Base-by-base conservation (phyloP, 1,140 invertebrate genomes). In the Conopomorpha cramerella region DNA sequence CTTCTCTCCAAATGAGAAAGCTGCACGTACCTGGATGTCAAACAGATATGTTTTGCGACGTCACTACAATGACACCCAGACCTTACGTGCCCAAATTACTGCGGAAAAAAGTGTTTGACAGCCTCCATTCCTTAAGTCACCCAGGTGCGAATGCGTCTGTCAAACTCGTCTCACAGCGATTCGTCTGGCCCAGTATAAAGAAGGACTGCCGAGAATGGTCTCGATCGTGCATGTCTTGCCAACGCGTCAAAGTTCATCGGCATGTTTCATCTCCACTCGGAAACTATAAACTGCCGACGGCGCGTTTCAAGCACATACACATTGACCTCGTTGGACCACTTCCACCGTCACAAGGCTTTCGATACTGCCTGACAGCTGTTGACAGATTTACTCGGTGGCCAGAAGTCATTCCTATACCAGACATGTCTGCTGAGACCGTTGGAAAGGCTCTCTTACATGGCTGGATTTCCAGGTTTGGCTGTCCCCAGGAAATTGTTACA, bases 401-500 rank as follows among this genome's bases (percentile, higher is more conserved):
- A 6, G 30, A 31, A 16, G 30, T 7, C 6, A 14, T 7, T 8
- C 30, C 30, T 4, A 3, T 31, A 4, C 4, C 14, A 6, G 30
- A 31, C 14, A 31, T 31, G 4, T 16, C 30, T 3, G 30, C 30
- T 2, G 30, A 31, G 11, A 31, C 30, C 8, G 4, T 3, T 7
- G 30, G 13, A n/a, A n/a, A n/a, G n/a, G 14, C 14, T 11, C 18
- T 36, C 2, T 13, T 36, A 3, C 1, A 2, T 0, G 36, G 36
- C 6, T 38, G 36, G 36, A 17, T 38, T 3, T 15, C 36, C 1
- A 29, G 36, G 2, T 38, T 31, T 18, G 36, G 36, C 18, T 38
- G 36, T 26, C 36, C 30, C 2, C 2, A 15, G 6, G 26, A 10
- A 3, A 38, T 38, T 2, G 26, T 19, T 18, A 38, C 36, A 1